Evolutionary conservation across 2,888 invertebrate species (phyloP), one percentile per base, ranked within the genome.

Genomic region (Nomada ruficornis): DNA sequence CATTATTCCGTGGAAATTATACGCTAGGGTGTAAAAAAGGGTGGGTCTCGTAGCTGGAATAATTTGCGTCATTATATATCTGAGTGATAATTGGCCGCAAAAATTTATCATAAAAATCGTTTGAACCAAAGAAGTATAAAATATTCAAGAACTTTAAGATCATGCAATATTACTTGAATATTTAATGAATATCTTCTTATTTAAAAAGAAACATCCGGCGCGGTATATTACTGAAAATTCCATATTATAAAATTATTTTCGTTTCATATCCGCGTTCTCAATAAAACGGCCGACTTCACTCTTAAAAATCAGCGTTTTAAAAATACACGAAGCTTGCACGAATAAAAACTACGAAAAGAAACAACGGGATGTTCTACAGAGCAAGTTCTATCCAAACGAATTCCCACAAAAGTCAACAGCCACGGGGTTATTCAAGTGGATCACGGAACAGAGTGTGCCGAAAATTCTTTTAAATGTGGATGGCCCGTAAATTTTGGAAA

Each of bases 381-480:
- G 29, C 13, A 64, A 64, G n/a, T 23, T 73, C 65, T 55, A 64
- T 44, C 63, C 52, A 26, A 71, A 64, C 23, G 64, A 73, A 65
- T 57, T 67, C 62, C 29, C 47, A 42, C 20, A 42, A 42, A 23
- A 36, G 29, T 54, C 63, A 70, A 54, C n/a, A 67, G 36, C 23
- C 55, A 73, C 15, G 15, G 36, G 55, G 42, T 42, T 36, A 68
- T 54, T 70, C 20, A 50, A 26, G 65, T n/a, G 15, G 29, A 23
- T 26, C 15, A 44, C n/a, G 23, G 26, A 64, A 55, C 72, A 54
- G n/a, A 54, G 26, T 54, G 23, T 64, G 4, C 10, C 15, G 11
- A 44, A 65, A 73, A 73, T 65, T 73, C 44, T 64, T 65, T 73
- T 65, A 20, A 44, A 72, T 65, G 64, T 54, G 29, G 26, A 65